Evolutionary conservation across 2,888 invertebrate genomes (phyloP), one percentile per base, ranked within the genome.

Genomic region (Brenthis ino): DNA sequence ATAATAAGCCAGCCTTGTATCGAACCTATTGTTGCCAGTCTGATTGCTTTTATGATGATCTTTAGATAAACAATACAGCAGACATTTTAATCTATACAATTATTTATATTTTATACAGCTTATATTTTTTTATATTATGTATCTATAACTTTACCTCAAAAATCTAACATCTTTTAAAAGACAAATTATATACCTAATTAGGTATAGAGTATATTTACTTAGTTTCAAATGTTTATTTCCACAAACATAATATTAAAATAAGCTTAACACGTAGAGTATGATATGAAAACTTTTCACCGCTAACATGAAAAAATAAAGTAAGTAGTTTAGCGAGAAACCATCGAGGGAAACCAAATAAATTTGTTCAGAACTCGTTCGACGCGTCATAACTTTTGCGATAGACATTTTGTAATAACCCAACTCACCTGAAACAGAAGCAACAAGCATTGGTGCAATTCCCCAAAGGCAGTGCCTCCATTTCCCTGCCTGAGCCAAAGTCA

Each of bases 391-490:
- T 72, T 72, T 70, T 56, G 37, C 50, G 60, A 72, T 68, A 68
- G 68, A 70, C 72, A 70, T 70, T 33, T 61, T 50, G 70, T 67
- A 73, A 71, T 75, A 72, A 74, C 73, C 56, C 65, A 69, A 68
- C 70, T 67, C 65, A 68, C 70, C 72, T 68, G 71, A 78, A 72
- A 73, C 74, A 76, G 75, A 78, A 76, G 76, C 79, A 80, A 74
- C 76, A 74, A 76, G 80, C 83, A 81, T 82, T 80, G 83, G 77
- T 87, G 89, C 86, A 86, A 91, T 89, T 87, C 90, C 91, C 90
- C 75, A 78, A 83, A 84, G 88, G 84, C 82, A 79, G 82, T 78
- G 78, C 82, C 74, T 82, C 84, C 82, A 83, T 86, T 85, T 87
- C 83, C 84, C 80, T 77, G 84, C 79, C 81, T 80, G 80, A 77